Base-by-base conservation (phyloP, 2,113 vertebrate species). In the Cynoglossus semilaevis region DNA sequence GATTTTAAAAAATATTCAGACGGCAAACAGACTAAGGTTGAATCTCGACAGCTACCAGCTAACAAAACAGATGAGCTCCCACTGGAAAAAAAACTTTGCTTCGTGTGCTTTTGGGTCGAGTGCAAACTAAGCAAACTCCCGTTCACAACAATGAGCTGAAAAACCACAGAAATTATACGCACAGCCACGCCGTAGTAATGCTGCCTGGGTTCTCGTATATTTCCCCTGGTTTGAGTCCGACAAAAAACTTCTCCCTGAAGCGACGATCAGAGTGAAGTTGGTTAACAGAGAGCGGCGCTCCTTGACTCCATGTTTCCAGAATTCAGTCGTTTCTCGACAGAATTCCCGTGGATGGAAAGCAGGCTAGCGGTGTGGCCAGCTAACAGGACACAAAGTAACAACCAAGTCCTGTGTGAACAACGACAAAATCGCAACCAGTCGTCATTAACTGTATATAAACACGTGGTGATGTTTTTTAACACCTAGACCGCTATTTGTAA, bases 301-400 rank as follows among this genome's bases (percentile, higher is more conserved):
- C 81, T 75, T 82, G 85, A 89, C 87, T 90, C 88, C 88, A 90
- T 89, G 89, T 89, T 90, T 89, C 83, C 81, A 85, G 59, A 64
- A 80, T 80, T 72, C 77, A 53, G 70, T 81, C 72, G 73, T 80
- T 86, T 85, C 81, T 84, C 76, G 41, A 74, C 78, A 79, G 79
- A 83, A 87, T 86, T 80, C 80, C 79, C 82, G 77, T 84, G 83
- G 83, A 84, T 85, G 82, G 63, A 52, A 78, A 76, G 67, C 62
- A 44, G 77, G 79, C 77, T 81, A 85, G 76, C 79, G 69, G 2
- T 9, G 76, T 36, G 80, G 64, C 67, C 79, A 71, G 85, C 84
- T 87, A 87, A 84, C 85, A 76, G 77, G 69, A 64, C 67, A 70
- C 17, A 70, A 82, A 77, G 70, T 69, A 50, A 47, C 57, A 22